Percentiles rank a stretch among this genome's conserved stretches.
phyloP scores from a whole-genome alignment of 2,113 vertebrate genomes.

The Octodon degus region DNA sequence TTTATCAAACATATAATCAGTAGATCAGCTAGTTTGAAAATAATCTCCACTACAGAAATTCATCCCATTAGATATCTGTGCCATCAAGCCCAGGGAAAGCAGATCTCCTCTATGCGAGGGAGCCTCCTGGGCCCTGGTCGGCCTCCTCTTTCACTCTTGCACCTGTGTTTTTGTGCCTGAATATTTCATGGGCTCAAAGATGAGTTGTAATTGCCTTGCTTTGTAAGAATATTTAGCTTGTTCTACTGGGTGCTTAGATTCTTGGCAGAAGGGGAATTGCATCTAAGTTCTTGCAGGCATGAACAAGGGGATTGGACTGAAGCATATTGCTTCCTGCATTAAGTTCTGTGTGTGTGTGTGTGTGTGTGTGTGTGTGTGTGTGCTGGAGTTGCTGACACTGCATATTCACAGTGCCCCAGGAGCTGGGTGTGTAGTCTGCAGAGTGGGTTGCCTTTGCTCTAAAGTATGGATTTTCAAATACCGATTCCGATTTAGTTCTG shows the following conservation, averaged over 20 bases:
- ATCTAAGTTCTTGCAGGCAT: not conserved
- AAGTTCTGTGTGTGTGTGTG: not conserved
- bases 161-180: conserved; percentile 70
- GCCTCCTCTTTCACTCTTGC: conserved; percentile 28
- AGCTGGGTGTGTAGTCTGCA: not conserved
- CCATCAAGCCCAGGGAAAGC: conserved; percentile 53
- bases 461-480: not conserved
- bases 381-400: not conserved
- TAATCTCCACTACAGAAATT: conserved; percentile 61
- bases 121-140: not conserved
- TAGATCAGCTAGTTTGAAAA: conserved; percentile 74
- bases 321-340: not conserved
- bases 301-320: not conserved
- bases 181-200: conserved; percentile 62
- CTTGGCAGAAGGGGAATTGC: not conserved
- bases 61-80: conserved; percentile 51
- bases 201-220: conserved; percentile 52
- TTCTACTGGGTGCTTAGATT: conserved; percentile 48
- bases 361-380: not conserved
- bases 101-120: conserved; percentile 25
- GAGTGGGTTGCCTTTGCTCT: not conserved
- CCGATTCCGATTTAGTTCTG: not conserved
- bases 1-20: conserved; percentile 73
- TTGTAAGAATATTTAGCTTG: conserved; percentile 45
- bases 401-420: not conserved